phyloP scores from a whole-genome alignment of 2,888 invertebrate species.

The Idaea aversata region DNA sequence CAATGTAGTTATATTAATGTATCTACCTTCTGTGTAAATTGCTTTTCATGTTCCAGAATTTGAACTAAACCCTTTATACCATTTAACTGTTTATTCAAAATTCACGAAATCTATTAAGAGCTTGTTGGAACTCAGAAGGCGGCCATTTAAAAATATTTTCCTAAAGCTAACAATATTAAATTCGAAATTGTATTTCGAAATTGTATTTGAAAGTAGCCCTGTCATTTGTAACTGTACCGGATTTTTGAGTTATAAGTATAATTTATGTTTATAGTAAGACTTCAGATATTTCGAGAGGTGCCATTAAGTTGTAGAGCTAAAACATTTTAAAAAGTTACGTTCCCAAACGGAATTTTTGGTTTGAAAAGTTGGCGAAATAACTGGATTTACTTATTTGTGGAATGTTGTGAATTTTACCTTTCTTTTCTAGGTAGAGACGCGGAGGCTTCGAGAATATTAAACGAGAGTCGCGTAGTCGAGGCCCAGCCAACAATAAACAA shows the following conservation, averaged over 20 bases:
- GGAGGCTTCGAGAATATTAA: slow-evolving; percentile 51
- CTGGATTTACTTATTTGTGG: slow-evolving; percentile 8
- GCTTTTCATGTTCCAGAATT: slow-evolving; percentile 1
- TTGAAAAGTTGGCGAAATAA: slow-evolving; percentile 10
- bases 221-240: slow-evolving; percentile 29
- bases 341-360: slow-evolving; percentile 3
- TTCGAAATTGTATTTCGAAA: slow-evolving; percentile 37
- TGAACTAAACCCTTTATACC: slow-evolving; percentile 8
- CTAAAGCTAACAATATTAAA: slow-evolving; percentile 42
- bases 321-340: slow-evolving; percentile 12
- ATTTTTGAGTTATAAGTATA: slow-evolving; percentile 11
- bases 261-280: not conserved
- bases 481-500: slow-evolving; percentile 64
- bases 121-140: slow-evolving; percentile 20
- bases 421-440: slow-evolving; percentile 63
- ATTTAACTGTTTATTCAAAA: slow-evolving; percentile 29
- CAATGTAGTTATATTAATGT: not conserved
- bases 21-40: slow-evolving; percentile 3
- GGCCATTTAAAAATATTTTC: slow-evolving; percentile 43
- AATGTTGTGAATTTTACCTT: slow-evolving; percentile 14
- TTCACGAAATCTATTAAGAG: slow-evolving; percentile 20
- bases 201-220: slow-evolving; percentile 41
- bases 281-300: not conserved
- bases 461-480: slow-evolving; percentile 41
- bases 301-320: not conserved